phyloP scores from a whole-genome alignment of 2,797 vertebrate genomes.

The Avahi laniger region DNA sequence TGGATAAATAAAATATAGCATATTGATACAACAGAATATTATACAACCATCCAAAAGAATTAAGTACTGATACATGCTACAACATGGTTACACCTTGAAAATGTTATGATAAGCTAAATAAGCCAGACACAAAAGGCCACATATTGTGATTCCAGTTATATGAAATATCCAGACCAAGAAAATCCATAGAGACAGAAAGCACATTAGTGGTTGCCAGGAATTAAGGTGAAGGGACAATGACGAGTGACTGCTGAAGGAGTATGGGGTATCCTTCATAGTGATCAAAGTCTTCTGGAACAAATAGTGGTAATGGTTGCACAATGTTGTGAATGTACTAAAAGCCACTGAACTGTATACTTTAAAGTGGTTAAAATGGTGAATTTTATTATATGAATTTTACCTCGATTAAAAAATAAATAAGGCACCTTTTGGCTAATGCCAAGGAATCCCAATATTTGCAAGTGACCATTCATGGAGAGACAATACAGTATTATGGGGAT shows the following conservation, averaged over 20 bases:
- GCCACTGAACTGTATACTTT: not conserved
- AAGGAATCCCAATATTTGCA: not conserved
- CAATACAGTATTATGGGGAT: not conserved
- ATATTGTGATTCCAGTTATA: not conserved
- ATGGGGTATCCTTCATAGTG: not conserved
- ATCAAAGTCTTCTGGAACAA: not conserved
- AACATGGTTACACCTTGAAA: not conserved
- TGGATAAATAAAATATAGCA: not conserved
- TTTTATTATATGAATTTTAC: not conserved
- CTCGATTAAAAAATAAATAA: not conserved
- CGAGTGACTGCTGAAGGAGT: not conserved
- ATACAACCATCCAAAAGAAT: not conserved
- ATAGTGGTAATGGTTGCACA: not conserved
- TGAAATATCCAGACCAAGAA: not conserved
- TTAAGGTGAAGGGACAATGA: not conserved
- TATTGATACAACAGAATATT: not conserved
- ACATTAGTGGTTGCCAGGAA: not conserved
- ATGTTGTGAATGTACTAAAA: not conserved
- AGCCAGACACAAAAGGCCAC: not conserved
- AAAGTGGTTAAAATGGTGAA: not conserved
- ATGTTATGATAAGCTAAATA: not conserved
- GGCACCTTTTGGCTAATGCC: not conserved
- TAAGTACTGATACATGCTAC: not conserved
- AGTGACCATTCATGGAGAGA: not conserved
- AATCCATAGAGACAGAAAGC: not conserved